phyloP scores from a whole-genome alignment of 2,113 vertebrate species.

The Furnarius figulus region DNA sequence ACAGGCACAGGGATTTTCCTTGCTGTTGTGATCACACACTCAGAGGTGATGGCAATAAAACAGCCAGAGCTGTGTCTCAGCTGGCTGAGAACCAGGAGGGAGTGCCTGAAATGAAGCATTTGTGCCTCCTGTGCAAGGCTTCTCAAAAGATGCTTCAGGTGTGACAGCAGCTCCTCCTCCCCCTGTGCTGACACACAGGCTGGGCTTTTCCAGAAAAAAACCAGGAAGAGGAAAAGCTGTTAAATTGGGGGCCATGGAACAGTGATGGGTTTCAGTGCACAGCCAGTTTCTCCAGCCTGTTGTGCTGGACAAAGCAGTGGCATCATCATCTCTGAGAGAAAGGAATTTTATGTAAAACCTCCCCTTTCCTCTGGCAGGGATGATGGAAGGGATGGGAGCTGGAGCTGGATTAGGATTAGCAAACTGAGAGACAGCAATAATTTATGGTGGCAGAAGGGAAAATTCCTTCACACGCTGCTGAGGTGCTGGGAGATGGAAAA shows the following conservation, averaged over 20 bases:
- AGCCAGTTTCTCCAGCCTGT: neutral
- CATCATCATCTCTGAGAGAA: neutral
- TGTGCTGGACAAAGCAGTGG: neutral
- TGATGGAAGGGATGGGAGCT: neutral
- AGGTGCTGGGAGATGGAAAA: neutral
- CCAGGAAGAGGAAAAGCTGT: neutral
- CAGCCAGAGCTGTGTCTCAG: neutral
- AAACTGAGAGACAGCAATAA: neutral
- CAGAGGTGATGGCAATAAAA: neutral
- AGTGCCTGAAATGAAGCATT: neutral
- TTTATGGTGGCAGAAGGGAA: neutral
- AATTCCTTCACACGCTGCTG: neutral
- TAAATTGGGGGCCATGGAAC: neutral
- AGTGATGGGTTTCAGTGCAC: neutral
- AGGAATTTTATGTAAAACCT: neutral
- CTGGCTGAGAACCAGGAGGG: neutral
- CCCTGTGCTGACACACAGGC: neutral
- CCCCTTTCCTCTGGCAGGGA: neutral
- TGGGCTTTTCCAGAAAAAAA: neutral
- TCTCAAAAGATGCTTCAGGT: neutral
- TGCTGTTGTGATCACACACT: neutral
- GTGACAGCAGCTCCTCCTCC: neutral
- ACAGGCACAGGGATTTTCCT: slow-evolving; percentile 16
- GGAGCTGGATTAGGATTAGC: neutral
- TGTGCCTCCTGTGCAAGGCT: neutral